Base-by-base conservation (phyloP, 2,113 vertebrate species). In the Chaenogobius annularis region DNA sequence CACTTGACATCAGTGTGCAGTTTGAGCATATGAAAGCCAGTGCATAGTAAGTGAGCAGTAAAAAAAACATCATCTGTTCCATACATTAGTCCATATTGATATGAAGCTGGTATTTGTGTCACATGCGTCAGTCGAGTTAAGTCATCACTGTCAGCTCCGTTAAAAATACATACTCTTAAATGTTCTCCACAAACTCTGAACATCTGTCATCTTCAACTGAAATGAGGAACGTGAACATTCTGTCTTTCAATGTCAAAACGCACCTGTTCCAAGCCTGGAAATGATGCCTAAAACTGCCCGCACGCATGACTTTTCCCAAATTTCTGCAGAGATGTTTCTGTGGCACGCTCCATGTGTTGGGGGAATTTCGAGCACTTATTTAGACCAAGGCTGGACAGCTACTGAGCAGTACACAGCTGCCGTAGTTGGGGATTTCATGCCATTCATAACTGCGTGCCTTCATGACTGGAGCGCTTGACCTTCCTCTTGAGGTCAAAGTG, bases 341-440 rank as follows among this genome's bases (percentile, higher is more conserved):
- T 9, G 58, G 58, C 5, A 63, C 40, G 31, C 61, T 63, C 1
- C 35, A 40, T 63, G 31, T 40, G 19, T 3, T 43, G 17, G 15
- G 26, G 58, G 17, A 63, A 62, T 63, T 37, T 63, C 14, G 10
- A 15, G 3, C 40, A 23, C n/a, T 66, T 65, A 31, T 54, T 67
- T 48, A 73, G 50, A 77, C 77, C 61, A 64, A 73, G 68, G 78
- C 58, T 71, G 50, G 23, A 5, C 5, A 64, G 68, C 40, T 10
- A 44, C 67, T 70, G 56, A 79, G 75, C 20, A 62, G 77, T n/a
- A 62, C 67, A 37, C 87, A 85, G 84, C 85, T 90, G 87, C 67
- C 71, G 56, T 31, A 68, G 70, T 47, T 17, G 14, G 71, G 35
- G 54, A 80, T 79, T 78, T 55, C 68, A 68, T 84, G 70, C 69